phyloP scores from a whole-genome alignment of 2,888 invertebrate genomes.

The Pantelozetes paolii region DNA sequence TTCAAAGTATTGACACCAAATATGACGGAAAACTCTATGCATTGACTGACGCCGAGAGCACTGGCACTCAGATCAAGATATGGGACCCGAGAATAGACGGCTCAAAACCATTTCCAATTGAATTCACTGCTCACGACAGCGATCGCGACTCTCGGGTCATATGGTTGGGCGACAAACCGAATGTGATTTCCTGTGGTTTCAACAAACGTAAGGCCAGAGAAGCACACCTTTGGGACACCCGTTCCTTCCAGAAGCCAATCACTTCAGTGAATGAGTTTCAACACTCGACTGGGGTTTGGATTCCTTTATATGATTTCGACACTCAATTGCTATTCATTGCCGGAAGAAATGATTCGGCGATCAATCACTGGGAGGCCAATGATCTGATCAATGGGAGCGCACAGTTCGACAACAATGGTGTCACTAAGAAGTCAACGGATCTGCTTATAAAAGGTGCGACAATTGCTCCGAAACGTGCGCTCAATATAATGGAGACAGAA shows the following conservation, averaged over 20 bases:
- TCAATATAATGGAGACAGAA: constrained; percentile 95
- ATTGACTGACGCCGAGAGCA: constrained; percentile 59
- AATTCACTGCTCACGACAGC: constrained; percentile 68
- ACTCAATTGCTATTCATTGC: constrained; percentile 92
- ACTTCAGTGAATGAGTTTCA: constrained; percentile 23
- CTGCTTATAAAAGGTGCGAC: constrained; percentile 87
- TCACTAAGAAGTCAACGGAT: constrained; percentile 55
- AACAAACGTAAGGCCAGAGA: constrained; percentile 79
- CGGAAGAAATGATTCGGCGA: constrained; percentile 72
- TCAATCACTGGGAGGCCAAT: constrained; percentile 73
- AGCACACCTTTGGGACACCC: constrained; percentile 78
- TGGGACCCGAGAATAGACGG: constrained; percentile 53
- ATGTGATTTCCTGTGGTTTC: constrained; percentile 82
- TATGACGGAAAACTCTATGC: constrained; percentile 74
- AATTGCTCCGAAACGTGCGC: constrained; percentile 80
- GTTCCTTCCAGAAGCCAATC: constrained; percentile 71
- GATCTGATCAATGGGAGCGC: neutral
- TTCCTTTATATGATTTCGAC: constrained; percentile 87
- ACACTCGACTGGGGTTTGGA: constrained; percentile 62
- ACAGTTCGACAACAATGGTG: constrained; percentile 18
- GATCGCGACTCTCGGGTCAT: constrained; percentile 86
- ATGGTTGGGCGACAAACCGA: constrained; percentile 74
- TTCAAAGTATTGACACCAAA: constrained; percentile 86
- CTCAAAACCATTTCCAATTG: neutral
- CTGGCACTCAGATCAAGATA: constrained; percentile 50